Evolutionary conservation across 2,888 invertebrate genomes (phyloP), one percentile per base, ranked within the genome.

Genomic region (Seira sanloemensis): DNA sequence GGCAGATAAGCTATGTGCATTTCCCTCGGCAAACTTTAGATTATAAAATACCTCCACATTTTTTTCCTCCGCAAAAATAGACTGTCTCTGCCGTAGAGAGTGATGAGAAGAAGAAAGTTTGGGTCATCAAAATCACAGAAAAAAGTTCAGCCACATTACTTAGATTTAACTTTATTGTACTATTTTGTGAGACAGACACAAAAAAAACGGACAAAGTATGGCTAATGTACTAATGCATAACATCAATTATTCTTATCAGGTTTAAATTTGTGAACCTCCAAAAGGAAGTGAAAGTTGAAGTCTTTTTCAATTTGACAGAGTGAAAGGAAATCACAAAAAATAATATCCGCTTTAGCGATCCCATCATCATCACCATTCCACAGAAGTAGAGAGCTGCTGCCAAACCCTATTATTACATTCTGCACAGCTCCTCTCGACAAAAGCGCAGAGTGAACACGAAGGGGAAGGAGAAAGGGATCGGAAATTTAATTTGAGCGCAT

Each of bases 401-500:
- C 50, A 50, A 50, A 50, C n/a, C 16, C 50, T 50, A 50, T 2
- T 50, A n/a, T 50, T 37, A 12, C 16, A 50, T 50, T 50, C 50
- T 16, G 50, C 2, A n/a, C n/a, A 1, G 50, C 50, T 50, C 50
- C 12, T 50, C 50, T 50, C 12, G 2, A 50, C 50, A 50, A 12
- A 50, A 50, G n/a, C n/a, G n/a, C n/a, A 50, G 50, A 50, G 50
- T 50, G 50, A 50, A 50, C 50, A n/a, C n/a, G n/a, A n/a, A n/a
- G n/a, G 50, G 50, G n/a, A 50, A 50, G 16, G 62, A n/a, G 62
- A 21, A 71, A 54, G 23, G 23, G 71, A 75, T 74, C 25, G 23
- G 27, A 75, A 75, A 75, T 21, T 68, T 68, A 75, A 68, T 77
- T 81, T 76, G 76, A 81, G 81, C 81, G 27, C 25, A 76, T 76